A percentile compares a stretch with the other conserved stretches of the same genome.
These are phyloP conservation scores for Xestia sexstrigata DNA, from an alignment of 2,888 invertebrate genomes.

Conservation along the genomic window DNA sequence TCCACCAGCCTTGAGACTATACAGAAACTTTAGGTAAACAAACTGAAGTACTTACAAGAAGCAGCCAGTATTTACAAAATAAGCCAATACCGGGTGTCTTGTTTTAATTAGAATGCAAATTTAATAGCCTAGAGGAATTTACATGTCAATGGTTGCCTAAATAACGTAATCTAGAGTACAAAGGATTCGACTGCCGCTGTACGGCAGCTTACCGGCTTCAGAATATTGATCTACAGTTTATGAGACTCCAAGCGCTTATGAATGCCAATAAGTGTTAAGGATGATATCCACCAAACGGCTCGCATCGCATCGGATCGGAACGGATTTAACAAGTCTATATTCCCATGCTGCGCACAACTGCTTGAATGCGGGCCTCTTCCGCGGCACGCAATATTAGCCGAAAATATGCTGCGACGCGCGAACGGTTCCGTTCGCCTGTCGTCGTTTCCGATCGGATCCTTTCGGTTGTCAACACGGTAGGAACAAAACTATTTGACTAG, in stretches of 20 bases:
- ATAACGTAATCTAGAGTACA: constrained; percentile 86
- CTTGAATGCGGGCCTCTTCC: no score
- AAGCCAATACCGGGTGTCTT: constrained; percentile 79
- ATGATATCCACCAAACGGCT: no score
- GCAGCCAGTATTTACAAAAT: constrained; percentile 70
- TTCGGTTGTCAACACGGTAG: no score
- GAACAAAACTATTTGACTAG: no score
- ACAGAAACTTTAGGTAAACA: constrained; percentile 66
- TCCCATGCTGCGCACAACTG: no score
- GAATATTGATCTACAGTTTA: constrained; percentile 81
- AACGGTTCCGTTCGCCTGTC: no score
- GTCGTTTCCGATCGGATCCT: no score
- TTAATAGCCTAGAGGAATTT: constrained; percentile 89
- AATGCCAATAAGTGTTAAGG: constrained; percentile 75
- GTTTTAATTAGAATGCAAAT: constrained; percentile 90
- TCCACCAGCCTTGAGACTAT: constrained; percentile 34
- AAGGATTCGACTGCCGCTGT: constrained; percentile 76
- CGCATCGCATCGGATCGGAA: no score
- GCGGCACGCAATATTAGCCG: no score
- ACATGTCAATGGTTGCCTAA: constrained; percentile 89
- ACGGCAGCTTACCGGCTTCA: constrained; percentile 75
- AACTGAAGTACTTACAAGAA: constrained; percentile 72
- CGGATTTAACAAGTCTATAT: no score
- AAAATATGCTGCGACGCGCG: no score
- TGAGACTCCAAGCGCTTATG: constrained; percentile 75